A percentile compares a stretch with the other conserved stretches of the same genome.
Conservation (phyloP, 2,113 vertebrate species). For the Leptosomus discolor region DNA sequence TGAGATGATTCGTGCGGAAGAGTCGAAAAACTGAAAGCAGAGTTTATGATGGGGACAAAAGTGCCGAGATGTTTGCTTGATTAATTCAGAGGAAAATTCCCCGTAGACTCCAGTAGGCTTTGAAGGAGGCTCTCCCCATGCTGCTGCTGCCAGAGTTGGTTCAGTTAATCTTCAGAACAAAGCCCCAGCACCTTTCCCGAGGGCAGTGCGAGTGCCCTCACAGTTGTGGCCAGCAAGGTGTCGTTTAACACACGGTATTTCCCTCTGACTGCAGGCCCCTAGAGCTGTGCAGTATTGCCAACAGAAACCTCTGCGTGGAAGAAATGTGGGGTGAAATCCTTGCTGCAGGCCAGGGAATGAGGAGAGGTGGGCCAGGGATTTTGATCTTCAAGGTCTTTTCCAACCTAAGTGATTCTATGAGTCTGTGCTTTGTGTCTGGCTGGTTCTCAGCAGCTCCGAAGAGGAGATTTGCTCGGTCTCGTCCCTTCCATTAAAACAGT, state of each 20-base stretch:
- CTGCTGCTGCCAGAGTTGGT: neutral
- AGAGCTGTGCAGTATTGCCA: neutral
- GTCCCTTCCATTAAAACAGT: neutral
- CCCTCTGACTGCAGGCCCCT: neutral
- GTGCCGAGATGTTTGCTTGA: neutral
- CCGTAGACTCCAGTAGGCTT: accelerated
- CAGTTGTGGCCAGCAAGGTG: accelerated
- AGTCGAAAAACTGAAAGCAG: neutral
- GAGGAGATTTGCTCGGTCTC: neutral
- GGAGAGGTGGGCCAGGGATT: neutral
- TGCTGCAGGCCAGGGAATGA: neutral
- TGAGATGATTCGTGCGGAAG: neutral
- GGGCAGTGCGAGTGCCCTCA: accelerated
- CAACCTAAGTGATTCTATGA: neutral
- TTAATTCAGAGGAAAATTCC: neutral
- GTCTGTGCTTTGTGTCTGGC: neutral
- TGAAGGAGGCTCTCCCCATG: neutral
- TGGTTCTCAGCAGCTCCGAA: neutral
- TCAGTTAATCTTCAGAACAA: neutral
- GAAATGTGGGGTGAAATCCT: neutral
- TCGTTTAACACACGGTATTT: accelerated
- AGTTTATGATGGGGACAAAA: neutral
- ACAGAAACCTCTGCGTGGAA: neutral
- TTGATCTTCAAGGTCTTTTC: neutral
- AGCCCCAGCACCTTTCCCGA: neutral